Evolutionary conservation across 2,113 vertebrate genomes (phyloP).

Genomic region (Chaetodon auriga): DNA sequence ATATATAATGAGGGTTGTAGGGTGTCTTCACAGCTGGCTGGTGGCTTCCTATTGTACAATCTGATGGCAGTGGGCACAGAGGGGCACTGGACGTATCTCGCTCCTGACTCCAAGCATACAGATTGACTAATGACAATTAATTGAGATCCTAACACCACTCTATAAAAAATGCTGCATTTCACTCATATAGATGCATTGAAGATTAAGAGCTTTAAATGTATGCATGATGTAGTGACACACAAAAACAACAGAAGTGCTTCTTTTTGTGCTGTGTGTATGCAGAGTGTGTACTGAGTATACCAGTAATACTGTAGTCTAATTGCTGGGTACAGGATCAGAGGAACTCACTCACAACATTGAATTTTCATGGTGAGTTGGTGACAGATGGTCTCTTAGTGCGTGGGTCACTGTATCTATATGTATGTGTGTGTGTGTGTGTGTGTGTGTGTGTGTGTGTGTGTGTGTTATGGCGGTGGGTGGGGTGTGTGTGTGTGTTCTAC

Average conservation of each 20-base stretch:
- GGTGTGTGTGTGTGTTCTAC: conserved; percentile 7
- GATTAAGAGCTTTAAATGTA: neutral
- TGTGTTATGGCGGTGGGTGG: neutral
- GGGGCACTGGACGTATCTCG: neutral
- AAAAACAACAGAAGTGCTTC: too few species aligned
- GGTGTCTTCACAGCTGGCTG: neutral
- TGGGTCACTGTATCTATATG: conserved; percentile 3
- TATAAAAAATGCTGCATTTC: too few species aligned
- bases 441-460: conserved; percentile 7
- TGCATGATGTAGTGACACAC: too few species aligned
- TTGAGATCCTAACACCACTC: neutral
- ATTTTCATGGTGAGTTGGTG: neutral
- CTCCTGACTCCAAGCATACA: too few species aligned
- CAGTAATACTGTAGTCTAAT: neutral
- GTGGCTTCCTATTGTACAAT: neutral
- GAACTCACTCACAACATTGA: neutral
- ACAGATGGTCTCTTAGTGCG: conserved; percentile 28
- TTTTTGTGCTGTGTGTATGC: too few species aligned
- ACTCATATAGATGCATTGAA: neutral
- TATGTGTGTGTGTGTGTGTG: neutral
- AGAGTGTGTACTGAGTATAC: too few species aligned
- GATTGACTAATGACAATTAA: neutral
- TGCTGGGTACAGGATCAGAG: neutral
- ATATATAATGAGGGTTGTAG: neutral
- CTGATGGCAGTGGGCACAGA: neutral